Evolutionary conservation across 1,140 invertebrate species (phyloP).

Genomic region (Brachionus manjavacas): DNA sequence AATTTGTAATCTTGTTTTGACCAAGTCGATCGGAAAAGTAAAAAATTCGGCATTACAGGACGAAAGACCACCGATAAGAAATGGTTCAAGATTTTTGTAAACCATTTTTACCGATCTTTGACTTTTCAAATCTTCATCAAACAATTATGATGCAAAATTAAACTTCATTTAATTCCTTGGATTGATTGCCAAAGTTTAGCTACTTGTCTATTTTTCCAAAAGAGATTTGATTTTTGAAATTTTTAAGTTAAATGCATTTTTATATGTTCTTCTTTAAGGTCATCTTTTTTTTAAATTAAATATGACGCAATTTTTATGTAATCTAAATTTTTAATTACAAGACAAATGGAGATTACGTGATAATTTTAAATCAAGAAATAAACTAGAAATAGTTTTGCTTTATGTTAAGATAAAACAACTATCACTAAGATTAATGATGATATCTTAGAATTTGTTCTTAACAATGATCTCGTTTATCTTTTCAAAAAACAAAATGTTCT

Average conservation of each 20-base stretch:
- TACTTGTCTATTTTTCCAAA: not conserved
- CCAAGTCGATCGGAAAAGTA: conserved; percentile 55
- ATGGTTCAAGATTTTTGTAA: conserved; percentile 34
- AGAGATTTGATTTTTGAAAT: not conserved
- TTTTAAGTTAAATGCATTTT: not conserved
- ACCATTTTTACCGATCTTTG: not conserved
- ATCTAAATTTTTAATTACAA: not conserved
- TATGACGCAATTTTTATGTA: not conserved
- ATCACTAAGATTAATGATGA: not conserved
- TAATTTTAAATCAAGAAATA: not conserved
- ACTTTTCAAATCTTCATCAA: not conserved
- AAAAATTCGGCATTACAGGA: conserved; percentile 34
- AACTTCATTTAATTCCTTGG: not conserved
- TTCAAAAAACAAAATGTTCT: no score
- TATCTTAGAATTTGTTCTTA: no score
- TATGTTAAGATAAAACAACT: not conserved
- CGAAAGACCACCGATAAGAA: conserved; percentile 15
- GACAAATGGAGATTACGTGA: not conserved
- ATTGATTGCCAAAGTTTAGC: not conserved
- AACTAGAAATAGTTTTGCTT: not conserved
- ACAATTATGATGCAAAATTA: not conserved
- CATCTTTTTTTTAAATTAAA: not conserved
- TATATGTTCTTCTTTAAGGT: not conserved
- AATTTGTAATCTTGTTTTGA: conserved; percentile 55
- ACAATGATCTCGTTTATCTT: no score